These are phyloP conservation scores for Rhaphigaster nebulosa DNA, from an alignment of 2,888 invertebrate genomes.

Conservation along the genomic window DNA sequence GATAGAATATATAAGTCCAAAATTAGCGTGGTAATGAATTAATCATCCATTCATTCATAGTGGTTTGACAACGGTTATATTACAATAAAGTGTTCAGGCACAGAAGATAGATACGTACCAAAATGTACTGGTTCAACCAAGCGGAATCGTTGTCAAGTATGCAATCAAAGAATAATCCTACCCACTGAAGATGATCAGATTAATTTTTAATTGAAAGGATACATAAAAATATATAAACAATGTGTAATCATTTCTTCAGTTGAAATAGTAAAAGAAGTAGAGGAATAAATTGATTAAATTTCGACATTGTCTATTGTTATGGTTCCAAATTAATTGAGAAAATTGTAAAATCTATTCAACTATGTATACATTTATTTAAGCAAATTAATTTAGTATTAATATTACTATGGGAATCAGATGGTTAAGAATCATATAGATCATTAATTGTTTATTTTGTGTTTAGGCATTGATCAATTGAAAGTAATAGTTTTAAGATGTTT, in stretches of 20 bases:
- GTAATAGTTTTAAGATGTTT: background rate
- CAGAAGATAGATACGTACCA: background rate
- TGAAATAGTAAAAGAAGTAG: background rate
- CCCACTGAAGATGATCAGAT: background rate
- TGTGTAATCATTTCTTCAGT: background rate
- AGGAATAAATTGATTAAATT: background rate
- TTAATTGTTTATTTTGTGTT: background rate
- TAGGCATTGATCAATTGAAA: background rate
- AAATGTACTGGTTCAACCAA: background rate
- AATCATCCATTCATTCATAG: background rate
- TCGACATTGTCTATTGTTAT: background rate
- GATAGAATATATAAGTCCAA: too few relatives aligned
- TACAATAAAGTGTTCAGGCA: background rate
- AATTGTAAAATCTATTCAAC: background rate
- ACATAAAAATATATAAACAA: background rate
- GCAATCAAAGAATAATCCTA: background rate
- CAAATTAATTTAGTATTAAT: background rate
- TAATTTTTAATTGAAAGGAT: background rate
- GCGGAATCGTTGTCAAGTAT: background rate
- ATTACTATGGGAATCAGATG: background rate
- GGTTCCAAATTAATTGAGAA: background rate
- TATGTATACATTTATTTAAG: background rate
- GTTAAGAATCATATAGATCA: background rate
- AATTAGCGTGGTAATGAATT: too few relatives aligned
- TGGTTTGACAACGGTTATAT: background rate